These are phyloP conservation scores for Nothobranchius furzeri DNA, from an alignment of 2,113 vertebrate species.

Conservation along the genomic window DNA sequence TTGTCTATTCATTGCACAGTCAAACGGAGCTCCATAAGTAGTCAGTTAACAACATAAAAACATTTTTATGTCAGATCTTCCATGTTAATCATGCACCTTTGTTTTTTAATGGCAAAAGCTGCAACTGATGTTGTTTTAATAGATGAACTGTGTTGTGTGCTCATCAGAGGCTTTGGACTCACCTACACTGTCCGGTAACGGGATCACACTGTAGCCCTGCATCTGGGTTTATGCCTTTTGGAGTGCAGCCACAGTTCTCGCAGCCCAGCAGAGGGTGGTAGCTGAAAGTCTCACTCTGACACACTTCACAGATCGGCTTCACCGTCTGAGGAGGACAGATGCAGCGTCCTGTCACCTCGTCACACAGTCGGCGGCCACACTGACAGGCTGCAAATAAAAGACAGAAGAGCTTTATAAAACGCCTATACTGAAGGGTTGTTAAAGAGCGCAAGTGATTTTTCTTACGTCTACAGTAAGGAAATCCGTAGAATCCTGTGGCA, in stretches of 20 bases:
- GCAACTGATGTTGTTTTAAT: too few species aligned
- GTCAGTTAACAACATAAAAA: too few species aligned
- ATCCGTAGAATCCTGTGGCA: conserved; percentile 86
- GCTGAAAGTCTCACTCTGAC: conserved; percentile 83
- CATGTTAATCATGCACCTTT: too few species aligned
- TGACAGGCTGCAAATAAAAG: conserved; percentile 78
- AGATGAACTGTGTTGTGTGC: not conserved
- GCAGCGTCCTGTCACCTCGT: conserved; percentile 86
- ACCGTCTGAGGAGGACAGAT: conserved; percentile 89
- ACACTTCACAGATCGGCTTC: conserved; percentile 84
- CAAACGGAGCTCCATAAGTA: too few species aligned
- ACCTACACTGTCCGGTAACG: conserved; percentile 88
- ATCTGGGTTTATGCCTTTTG: conserved; percentile 66
- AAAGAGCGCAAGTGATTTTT: not conserved
- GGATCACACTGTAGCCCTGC: conserved; percentile 79
- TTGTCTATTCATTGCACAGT: too few species aligned
- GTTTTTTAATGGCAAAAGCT: not conserved
- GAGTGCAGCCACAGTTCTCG: conserved; percentile 87
- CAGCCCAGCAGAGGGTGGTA: conserved; percentile 91
- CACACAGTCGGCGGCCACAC: conserved; percentile 86
- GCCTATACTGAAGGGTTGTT: not conserved
- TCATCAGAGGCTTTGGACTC: conserved; percentile 46
- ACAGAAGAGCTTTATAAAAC: not conserved
- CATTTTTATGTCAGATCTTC: too few species aligned
- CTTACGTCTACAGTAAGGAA: conserved; percentile 91